Conservation (phyloP, 2,797 vertebrate species). For the Steatocranus sp. region DNA sequence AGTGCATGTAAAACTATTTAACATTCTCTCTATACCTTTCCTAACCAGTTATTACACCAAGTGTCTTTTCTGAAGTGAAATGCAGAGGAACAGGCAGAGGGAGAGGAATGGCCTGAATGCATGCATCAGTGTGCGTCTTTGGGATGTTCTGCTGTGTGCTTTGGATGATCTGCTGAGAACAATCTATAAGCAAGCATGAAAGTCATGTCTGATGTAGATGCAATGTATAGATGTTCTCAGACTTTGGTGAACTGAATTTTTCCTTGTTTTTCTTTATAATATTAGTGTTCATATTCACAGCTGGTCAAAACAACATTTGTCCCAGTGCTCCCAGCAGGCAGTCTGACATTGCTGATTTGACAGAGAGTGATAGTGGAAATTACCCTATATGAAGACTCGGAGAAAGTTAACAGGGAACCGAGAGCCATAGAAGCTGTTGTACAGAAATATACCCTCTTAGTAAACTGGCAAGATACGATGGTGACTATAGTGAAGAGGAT, state of each 20-base stretch:
- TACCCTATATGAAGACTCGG: not conserved
- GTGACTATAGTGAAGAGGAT: not conserved
- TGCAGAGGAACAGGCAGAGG: not conserved
- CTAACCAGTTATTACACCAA: not conserved
- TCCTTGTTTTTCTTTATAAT: not conserved
- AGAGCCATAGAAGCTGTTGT: not conserved
- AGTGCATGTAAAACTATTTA: not conserved
- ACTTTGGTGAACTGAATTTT: not conserved
- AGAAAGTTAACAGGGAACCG: not conserved
- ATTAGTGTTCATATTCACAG: not conserved
- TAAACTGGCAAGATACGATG: not conserved
- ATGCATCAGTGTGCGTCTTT: not conserved
- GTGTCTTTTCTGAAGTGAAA: not conserved
- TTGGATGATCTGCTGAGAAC: not conserved
- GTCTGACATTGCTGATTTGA: not conserved
- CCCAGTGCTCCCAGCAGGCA: not conserved
- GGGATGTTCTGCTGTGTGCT: not conserved
- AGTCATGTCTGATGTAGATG: not conserved
- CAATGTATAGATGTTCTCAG: not conserved
- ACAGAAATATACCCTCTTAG: not conserved
- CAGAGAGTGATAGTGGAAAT: not conserved
- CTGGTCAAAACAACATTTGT: not conserved
- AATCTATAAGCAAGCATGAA: not conserved
- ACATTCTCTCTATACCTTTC: not conserved
- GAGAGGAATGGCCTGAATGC: not conserved